phyloP scores from a whole-genome alignment of 2,797 vertebrate species.

The Parauchenoglanis ngamensis region DNA sequence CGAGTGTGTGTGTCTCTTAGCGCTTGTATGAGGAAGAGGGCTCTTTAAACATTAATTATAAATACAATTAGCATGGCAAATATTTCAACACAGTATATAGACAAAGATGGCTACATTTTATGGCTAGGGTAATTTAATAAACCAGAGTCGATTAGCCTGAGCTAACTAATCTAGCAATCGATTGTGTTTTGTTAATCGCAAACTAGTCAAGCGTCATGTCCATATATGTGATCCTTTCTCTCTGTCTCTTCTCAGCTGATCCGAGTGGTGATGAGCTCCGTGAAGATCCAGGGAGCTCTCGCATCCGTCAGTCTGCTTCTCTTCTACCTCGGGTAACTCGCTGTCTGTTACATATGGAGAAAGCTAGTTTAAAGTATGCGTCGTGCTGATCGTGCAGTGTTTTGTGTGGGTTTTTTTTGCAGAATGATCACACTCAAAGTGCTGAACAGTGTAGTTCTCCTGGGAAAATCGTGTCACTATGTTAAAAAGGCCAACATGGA shows the following conservation, averaged over 20 bases:
- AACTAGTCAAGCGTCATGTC: not conserved
- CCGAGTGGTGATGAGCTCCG: constrained; percentile 91
- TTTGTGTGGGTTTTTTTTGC: not conserved
- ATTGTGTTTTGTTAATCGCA: not conserved
- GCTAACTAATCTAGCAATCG: not conserved
- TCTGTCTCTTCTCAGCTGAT: constrained; percentile 76
- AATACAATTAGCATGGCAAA: not conserved
- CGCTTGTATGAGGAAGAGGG: not conserved
- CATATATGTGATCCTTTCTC: not conserved
- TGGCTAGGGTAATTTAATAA: no score
- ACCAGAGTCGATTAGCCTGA: not conserved
- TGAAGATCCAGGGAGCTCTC: constrained; percentile 93
- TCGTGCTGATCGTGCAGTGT: not conserved
- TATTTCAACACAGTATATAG: not conserved
- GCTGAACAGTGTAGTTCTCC: constrained; percentile 92
- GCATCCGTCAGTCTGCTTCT: constrained; percentile 87
- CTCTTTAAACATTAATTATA: not conserved
- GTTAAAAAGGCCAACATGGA: constrained; percentile 97
- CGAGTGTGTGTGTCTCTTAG: not conserved
- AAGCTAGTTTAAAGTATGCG: not conserved
- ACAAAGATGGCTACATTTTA: no score
- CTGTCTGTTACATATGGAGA: constrained; percentile 31
- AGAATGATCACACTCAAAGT: constrained; percentile 93
- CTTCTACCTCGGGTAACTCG: constrained; percentile 92
- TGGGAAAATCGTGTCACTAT: constrained; percentile 94